Conservation (phyloP, 2,113 vertebrate genomes). For the Peromyscus polionotus region DNA sequence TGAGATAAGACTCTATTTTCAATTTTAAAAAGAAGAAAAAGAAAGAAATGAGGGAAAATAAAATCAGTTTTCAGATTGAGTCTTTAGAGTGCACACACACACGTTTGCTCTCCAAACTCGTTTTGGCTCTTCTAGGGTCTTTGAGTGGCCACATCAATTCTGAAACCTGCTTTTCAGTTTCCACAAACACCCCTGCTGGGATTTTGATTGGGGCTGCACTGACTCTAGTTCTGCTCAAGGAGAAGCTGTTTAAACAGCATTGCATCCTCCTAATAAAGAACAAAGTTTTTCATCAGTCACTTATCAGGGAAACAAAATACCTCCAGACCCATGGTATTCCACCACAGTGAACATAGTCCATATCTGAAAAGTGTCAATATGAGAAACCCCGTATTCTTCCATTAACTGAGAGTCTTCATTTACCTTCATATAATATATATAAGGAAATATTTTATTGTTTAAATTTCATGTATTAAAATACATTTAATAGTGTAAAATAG, state of each 20-base stretch:
- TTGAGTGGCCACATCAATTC: background rate
- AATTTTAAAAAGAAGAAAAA: background rate
- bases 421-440: constrained; percentile 17
- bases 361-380: background rate
- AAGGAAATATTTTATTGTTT: background rate
- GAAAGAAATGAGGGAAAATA: background rate
- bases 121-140: background rate
- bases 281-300: background rate
- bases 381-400: background rate
- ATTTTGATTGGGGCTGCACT: background rate
- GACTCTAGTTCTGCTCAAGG: background rate
- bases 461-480: constrained; percentile 6
- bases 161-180: background rate
- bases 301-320: background rate
- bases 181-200: background rate
- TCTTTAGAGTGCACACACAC: background rate
- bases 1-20: background rate
- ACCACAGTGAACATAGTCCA: background rate
- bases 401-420: constrained; percentile 21
- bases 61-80: background rate
- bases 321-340: background rate
- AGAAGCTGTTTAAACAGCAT: background rate
- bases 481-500: constrained; percentile 42
- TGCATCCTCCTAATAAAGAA: background rate
- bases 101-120: background rate